phyloP scores from a whole-genome alignment of 2,888 invertebrate genomes.

The Platycheirus albimanus region DNA sequence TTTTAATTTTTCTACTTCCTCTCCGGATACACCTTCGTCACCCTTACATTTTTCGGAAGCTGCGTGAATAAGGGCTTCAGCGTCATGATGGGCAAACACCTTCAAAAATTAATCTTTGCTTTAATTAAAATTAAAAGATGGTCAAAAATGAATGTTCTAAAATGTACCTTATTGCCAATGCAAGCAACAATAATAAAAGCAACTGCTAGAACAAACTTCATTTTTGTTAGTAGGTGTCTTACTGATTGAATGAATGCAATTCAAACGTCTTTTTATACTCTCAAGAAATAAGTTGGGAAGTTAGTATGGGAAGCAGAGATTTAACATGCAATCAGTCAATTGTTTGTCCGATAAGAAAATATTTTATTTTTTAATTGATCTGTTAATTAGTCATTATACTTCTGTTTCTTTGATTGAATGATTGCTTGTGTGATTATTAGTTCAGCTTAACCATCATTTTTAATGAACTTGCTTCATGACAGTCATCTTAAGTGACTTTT shows the following conservation, averaged over 20 bases:
- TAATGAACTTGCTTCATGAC: no score
- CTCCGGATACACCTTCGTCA: background rate
- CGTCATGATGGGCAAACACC: background rate
- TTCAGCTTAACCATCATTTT: no score
- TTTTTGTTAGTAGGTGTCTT: background rate
- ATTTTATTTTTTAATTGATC: background rate
- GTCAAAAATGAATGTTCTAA: background rate
- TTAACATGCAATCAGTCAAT: slow-evolving; percentile 18
- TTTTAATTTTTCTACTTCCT: background rate
- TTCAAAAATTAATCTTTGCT: no score
- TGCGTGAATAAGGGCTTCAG: background rate
- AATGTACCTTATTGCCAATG: slow-evolving; percentile 1
- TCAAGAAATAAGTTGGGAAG: background rate
- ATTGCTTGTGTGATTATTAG: no score
- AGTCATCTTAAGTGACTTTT: no score
- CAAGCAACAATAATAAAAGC: background rate
- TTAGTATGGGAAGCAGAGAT: background rate
- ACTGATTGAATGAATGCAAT: background rate
- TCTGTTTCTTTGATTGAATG: no score
- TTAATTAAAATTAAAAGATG: background rate
- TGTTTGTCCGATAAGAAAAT: slow-evolving; percentile 4
- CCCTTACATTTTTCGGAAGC: slow-evolving; percentile 10
- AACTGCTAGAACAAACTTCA: background rate
- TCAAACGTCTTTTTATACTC: slow-evolving; percentile 8
- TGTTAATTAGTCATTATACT: background rate